Base-by-base conservation (phyloP, 2,888 invertebrate genomes). In the Criorhina ranunculi region DNA sequence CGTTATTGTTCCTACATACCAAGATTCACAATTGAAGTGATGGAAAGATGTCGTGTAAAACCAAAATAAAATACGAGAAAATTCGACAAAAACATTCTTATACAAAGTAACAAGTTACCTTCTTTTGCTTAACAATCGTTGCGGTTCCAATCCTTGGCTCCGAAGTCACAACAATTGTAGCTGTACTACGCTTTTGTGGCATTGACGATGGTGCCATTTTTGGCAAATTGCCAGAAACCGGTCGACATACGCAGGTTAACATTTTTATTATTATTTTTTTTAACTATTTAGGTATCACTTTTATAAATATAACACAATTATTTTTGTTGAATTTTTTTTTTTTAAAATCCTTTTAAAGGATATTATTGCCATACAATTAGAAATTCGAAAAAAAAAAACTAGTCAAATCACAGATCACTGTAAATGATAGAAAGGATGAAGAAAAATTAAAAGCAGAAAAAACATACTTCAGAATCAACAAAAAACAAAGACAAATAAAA, bases 181-280 rank as follows among this genome's bases (percentile, higher is more conserved):
- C 87, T 78, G 86, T 57, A 88, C 76, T 62, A 88, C 86, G 64
- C 86, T 90, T 88, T 85, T 89, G 88, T 86, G 91, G 91, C 88
- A 90, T 89, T 82, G 89, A 78, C 44, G 89, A 89, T 75, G 90
- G 89, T 80, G 92, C 90, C 89, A 91, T 90, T 89, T 91, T 91
- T 86, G 92, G 91, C 88, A 92, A 89, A 88, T 91, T 90, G 80
- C 92, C 90, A 82, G 91, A 91, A 49, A 92, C 92, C 86, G 92
- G 92, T 86, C 92, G 92, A 89, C 92, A 92, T 81, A 92, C 92
- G 87, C 92, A 92, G 79, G 92, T 91, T 87, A 92, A 88, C 92
- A 92, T n/a, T n/a, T n/a, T n/a, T n/a, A n/a, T n/a, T 92, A 62
- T 62, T 88, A 42, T 17, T 67, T 17, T 8, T 29, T 59, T 15